Evolutionary conservation across 2,113 vertebrate genomes (phyloP).

Genomic region (Neolamprologus kungweensis): DNA sequence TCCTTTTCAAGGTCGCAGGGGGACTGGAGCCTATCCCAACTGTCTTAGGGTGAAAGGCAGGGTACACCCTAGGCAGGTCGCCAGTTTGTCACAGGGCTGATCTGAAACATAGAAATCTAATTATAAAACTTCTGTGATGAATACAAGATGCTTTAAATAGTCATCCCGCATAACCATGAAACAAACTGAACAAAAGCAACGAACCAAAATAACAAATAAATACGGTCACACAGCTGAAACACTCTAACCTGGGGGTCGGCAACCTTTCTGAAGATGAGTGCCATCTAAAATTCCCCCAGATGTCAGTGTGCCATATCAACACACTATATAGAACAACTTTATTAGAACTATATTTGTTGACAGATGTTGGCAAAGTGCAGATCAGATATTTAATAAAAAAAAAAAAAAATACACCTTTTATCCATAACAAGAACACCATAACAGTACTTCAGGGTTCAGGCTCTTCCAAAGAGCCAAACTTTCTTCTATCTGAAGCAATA

Average conservation of each 20-base stretch:
- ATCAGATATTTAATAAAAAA: not conserved
- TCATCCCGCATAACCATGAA: not conserved
- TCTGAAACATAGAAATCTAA: not conserved
- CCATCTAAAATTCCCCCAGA: not conserved
- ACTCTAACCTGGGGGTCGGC: fast-evolving
- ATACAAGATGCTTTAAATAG: not conserved
- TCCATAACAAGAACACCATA: not conserved
- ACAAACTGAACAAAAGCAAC: not conserved
- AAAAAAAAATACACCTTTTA: not conserved
- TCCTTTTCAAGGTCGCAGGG: not conserved
- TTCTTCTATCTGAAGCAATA: not conserved
- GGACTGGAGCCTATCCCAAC: not conserved
- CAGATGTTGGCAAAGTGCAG: not conserved
- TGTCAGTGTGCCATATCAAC: not conserved
- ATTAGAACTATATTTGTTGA: not conserved
- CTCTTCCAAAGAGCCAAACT: not conserved
- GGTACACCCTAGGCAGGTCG: not conserved
- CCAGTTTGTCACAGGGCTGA: not conserved
- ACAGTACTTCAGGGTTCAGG: not conserved
- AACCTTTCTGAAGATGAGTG: not conserved
- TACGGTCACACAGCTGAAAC: not conserved
- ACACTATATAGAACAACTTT: not conserved
- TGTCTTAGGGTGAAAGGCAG: not conserved
- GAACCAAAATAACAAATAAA: not conserved
- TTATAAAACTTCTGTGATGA: not conserved